These are phyloP conservation scores for Podotricha telesiphe DNA, from an alignment of 2,888 invertebrate genomes.

Conservation along the genomic window DNA sequence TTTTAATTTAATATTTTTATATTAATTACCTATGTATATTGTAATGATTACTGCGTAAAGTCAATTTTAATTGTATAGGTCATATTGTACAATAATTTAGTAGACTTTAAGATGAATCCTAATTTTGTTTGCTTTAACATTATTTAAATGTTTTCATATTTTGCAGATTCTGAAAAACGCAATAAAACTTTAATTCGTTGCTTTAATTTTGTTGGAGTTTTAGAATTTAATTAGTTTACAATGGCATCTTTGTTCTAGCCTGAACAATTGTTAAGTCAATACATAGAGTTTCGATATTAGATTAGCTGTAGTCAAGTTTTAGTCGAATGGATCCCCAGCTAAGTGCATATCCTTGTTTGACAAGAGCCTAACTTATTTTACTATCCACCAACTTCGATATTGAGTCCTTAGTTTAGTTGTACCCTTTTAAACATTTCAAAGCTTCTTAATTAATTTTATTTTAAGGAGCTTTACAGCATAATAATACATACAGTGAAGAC, in stretches of 20 bases:
- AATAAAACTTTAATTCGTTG: neutral
- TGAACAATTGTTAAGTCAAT: constrained; percentile 39
- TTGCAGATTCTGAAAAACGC: neutral
- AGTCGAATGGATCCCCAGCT: constrained; percentile 51
- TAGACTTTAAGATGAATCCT: too few species aligned
- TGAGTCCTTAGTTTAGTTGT: constrained; percentile 33
- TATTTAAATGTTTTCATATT: too few species aligned
- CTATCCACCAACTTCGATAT: constrained; percentile 30
- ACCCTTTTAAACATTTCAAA: constrained; percentile 39
- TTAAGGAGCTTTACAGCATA: neutral
- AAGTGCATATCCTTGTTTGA: constrained; percentile 81
- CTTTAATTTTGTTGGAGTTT: too few species aligned
- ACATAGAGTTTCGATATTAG: constrained; percentile 64
- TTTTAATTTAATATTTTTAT: too few species aligned
- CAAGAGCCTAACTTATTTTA: constrained; percentile 75
- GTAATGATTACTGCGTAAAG: too few species aligned
- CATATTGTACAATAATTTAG: too few species aligned
- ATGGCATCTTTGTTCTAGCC: neutral
- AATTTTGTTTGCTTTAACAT: too few species aligned
- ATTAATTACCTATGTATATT: too few species aligned
- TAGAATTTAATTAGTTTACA: constrained; percentile 5
- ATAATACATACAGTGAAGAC: neutral
- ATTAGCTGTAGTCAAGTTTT: constrained; percentile 68
- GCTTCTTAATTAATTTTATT: constrained; percentile 37
- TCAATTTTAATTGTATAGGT: too few species aligned